Evolutionary conservation across 2,113 vertebrate species (phyloP).

Genomic region (Tetrao urogallus): DNA sequence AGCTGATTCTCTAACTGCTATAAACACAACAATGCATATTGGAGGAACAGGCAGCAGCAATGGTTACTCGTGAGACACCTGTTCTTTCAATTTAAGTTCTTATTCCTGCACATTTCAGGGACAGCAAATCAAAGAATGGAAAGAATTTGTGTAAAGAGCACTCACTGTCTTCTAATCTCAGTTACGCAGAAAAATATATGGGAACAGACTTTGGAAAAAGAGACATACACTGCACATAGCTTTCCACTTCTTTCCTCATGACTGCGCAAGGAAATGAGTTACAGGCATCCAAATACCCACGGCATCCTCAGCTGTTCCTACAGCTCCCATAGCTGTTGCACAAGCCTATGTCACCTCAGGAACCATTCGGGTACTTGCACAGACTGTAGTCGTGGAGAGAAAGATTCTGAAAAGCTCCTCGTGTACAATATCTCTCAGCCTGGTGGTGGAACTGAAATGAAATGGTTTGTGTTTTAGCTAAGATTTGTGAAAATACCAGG

Average conservation of each 20-base stretch:
- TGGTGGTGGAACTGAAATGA: background rate
- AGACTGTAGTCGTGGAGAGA: background rate
- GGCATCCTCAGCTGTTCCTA: background rate
- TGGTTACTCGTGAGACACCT: background rate
- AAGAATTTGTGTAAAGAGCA: background rate
- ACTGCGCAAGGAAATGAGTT: background rate
- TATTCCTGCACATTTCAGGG: background rate
- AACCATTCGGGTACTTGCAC: background rate
- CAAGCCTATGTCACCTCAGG: background rate
- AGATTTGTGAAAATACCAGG: background rate
- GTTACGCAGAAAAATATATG: background rate
- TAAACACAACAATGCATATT: background rate
- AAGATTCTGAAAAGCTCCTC: background rate
- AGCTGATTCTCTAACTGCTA: slow-evolving; percentile 9
- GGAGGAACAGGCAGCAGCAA: background rate
- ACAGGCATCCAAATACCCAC: background rate
- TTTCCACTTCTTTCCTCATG: background rate
- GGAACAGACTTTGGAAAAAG: background rate
- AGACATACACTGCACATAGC: fast-evolving
- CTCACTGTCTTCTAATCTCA: background rate
- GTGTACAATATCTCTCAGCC: background rate
- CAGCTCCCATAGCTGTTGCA: background rate
- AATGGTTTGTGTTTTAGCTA: background rate
- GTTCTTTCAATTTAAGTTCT: background rate
- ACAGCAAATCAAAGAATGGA: background rate